Evolutionary conservation across 2,888 invertebrate species (phyloP).

Genomic region (Stenichneumon culpator): DNA sequence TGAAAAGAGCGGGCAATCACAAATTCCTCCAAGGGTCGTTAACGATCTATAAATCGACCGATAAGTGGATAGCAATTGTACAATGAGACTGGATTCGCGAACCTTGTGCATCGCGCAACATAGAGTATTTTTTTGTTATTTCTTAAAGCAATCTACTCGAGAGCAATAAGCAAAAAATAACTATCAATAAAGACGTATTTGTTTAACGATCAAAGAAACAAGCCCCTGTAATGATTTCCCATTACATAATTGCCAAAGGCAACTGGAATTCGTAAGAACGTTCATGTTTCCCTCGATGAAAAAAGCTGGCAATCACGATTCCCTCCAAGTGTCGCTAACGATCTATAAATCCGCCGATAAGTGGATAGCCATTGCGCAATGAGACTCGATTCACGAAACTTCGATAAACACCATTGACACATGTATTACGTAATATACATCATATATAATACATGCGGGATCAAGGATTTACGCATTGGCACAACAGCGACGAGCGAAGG

Average conservation of each 20-base stretch:
- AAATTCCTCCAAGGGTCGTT: neutral
- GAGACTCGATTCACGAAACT: neutral
- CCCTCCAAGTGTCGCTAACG: neutral
- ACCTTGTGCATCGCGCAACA: too few relatives aligned
- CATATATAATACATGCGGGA: neutral
- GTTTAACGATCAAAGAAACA: too few relatives aligned
- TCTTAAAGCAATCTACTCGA: too few relatives aligned
- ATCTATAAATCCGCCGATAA: constrained; percentile 17
- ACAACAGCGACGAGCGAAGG: constrained; percentile 6
- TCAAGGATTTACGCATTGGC: too few relatives aligned
- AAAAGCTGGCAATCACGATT: neutral
- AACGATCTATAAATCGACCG: constrained; percentile 6
- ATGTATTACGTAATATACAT: neutral
- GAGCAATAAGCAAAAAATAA: too few relatives aligned
- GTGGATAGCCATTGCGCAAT: constrained; percentile 7
- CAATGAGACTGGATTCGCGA: neutral
- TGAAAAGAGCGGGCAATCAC: neutral
- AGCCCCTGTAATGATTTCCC: too few relatives aligned
- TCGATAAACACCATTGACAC: constrained; percentile 20
- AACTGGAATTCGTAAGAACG: neutral
- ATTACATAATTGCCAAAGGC: neutral
- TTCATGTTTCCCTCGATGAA: neutral
- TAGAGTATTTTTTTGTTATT: too few relatives aligned
- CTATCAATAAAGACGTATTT: neutral
- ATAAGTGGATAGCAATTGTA: constrained; percentile 15